Conservation (phyloP, 1,140 invertebrate genomes). For the Sitodiplosis mosellana region DNA sequence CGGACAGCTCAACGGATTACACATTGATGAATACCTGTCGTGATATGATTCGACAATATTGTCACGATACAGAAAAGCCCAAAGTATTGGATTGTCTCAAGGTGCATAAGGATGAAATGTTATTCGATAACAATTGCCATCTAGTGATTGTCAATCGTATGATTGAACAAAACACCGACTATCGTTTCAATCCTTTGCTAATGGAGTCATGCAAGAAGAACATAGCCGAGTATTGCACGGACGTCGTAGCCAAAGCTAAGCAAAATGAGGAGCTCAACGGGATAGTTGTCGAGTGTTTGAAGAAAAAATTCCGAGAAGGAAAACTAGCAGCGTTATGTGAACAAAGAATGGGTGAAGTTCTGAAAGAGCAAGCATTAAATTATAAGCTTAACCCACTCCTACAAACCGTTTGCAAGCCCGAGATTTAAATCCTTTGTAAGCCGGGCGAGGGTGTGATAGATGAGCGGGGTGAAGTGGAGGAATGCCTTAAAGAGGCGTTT, state of each 20-base stretch:
- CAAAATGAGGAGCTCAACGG: constrained; percentile 40
- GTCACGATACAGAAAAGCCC: constrained; percentile 43
- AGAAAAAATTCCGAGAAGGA: constrained; percentile 54
- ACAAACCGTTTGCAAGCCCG: constrained; percentile 52
- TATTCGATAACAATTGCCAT: constrained; percentile 74
- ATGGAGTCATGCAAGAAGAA: constrained; percentile 58
- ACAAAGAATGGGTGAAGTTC: constrained; percentile 57
- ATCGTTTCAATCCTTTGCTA: constrained; percentile 75
- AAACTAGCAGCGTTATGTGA: constrained; percentile 58
- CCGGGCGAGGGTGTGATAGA: constrained; percentile 29
- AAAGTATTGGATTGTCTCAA: constrained; percentile 55
- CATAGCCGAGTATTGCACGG: constrained; percentile 46
- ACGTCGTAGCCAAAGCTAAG: constrained; percentile 19
- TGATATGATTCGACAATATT: constrained; percentile 66
- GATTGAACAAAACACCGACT: constrained; percentile 83
- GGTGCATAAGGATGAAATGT: constrained; percentile 54
- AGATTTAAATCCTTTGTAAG: constrained; percentile 42
- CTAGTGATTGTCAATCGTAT: constrained; percentile 71
- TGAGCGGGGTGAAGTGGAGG: constrained; percentile 44
- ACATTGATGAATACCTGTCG: constrained; percentile 64
- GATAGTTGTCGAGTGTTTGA: constrained; percentile 50
- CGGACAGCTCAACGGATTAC: constrained; percentile 72
- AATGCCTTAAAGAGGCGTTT: constrained; percentile 75
- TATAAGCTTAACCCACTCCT: constrained; percentile 71
- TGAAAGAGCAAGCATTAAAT: constrained; percentile 73